Evolutionary conservation across 1,140 invertebrate species (phyloP).

Genomic region (Papilio aristodemus): DNA sequence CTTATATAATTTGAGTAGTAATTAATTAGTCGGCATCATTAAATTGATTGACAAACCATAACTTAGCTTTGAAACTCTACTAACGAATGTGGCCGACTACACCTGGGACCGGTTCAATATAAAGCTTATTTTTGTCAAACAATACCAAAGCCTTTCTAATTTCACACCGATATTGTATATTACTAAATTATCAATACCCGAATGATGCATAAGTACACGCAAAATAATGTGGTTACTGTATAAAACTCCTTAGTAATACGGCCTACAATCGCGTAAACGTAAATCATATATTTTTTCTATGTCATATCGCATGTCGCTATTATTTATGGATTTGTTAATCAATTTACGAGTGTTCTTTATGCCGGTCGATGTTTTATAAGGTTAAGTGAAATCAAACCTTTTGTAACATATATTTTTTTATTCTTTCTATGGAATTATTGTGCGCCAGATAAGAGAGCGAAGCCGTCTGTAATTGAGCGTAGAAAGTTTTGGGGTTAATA

Average conservation of each 20-base stretch:
- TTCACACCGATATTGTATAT: conserved; percentile 64
- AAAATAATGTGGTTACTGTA: conserved; percentile 32
- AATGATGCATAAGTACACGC: conserved; percentile 37
- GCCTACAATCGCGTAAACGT: conserved; percentile 37
- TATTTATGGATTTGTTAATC: conserved; percentile 72
- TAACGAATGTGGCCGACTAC: conserved; percentile 27
- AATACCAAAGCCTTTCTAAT: conserved; percentile 54
- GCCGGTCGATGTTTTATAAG: conserved; percentile 48
- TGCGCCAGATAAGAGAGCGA: conserved; percentile 20
- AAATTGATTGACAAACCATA: conserved; percentile 11
- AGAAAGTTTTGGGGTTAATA: conserved; percentile 35
- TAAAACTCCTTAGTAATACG: conserved; percentile 28
- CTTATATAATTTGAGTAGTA: too few relatives aligned
- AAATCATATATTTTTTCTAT: conserved; percentile 36
- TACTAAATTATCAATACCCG: conserved; percentile 46
- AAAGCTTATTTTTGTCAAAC: conserved; percentile 37
- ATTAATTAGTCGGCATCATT: background rate
- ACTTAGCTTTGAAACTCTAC: background rate
- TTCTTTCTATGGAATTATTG: conserved; percentile 31
- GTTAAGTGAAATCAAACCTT: conserved; percentile 56
- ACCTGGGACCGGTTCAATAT: conserved; percentile 34
- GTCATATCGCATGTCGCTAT: conserved; percentile 48
- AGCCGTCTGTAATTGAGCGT: conserved; percentile 12
- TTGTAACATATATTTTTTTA: conserved; percentile 36
- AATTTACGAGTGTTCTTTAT: conserved; percentile 63